Conservation (phyloP, 1,140 invertebrate genomes). For the Daktulosphaira vitifoliae region DNA sequence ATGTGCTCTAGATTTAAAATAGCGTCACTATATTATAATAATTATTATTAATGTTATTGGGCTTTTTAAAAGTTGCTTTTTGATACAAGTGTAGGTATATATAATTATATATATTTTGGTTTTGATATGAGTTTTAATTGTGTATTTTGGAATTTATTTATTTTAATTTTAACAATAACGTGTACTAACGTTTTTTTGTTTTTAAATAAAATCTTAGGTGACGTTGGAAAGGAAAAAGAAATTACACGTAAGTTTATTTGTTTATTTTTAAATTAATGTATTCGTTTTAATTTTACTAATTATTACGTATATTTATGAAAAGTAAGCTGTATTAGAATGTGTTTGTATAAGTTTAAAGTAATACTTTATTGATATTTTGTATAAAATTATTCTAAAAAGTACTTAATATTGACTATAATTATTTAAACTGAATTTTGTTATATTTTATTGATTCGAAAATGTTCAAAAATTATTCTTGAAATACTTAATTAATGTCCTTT, state of each 20-base stretch:
- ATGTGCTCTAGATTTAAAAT: neutral
- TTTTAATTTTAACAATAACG: neutral
- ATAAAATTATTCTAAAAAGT: too few relatives aligned
- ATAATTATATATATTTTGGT: too few relatives aligned
- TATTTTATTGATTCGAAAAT: neutral
- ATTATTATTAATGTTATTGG: neutral
- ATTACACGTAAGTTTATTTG: constrained; percentile 20
- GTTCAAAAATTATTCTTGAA: too few relatives aligned
- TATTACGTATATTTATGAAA: neutral
- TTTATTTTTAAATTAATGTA: neutral
- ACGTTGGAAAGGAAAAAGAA: constrained; percentile 29
- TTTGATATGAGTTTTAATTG: too few relatives aligned
- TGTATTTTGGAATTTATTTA: too few relatives aligned
- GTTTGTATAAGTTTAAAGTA: too few relatives aligned
- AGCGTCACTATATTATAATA: neutral
- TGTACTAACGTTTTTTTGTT: constrained; percentile 19
- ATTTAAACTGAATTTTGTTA: neutral
- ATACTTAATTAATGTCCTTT: too few relatives aligned
- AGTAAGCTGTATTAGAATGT: too few relatives aligned
- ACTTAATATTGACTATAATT: too few relatives aligned
- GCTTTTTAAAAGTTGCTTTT: constrained; percentile 7
- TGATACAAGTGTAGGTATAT: neutral
- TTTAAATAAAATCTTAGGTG: constrained; percentile 20
- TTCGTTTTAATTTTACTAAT: neutral
- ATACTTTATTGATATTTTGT: too few relatives aligned